Base-by-base conservation (phyloP, 1,140 invertebrate species). In the Panagrolaimus sp. region DNA sequence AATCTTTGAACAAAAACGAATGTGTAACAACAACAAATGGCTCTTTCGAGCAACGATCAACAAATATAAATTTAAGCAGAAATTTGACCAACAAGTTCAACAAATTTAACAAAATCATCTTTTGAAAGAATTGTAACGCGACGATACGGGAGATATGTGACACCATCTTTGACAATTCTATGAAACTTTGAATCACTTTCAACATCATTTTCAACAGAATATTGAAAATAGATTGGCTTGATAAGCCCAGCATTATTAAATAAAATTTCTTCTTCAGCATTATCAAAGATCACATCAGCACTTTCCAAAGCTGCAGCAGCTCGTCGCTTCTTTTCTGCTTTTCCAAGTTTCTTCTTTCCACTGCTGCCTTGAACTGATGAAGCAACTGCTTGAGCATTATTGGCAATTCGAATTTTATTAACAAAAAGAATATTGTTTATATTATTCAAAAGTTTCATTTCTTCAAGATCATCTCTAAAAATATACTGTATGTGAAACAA, bases 161-260 rank as follows among this genome's bases (percentile, higher is more conserved):
- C 67, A 14, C 72, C 77, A 65, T 71, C 58, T 14, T 73, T 73
- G 3, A 28, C 43, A 24, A 67, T 68, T 15, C 21, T 58, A 43
- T 76, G 68, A 58, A 76, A 76, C 43, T 80, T 79, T 14, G 73
- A 76, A 24, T 47, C 44, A 8, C 63, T 73, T 44, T 76, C 75
- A 10, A 76, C 75, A 24, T 76, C 75, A 28, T 58, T 73, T 17
- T 76, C 63, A 38, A 76, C 75, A 7, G 76, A 68, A 28, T 76
- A 76, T 71, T 76, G 75, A 47, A 76, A 76, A 47, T 63, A 68
- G 46, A 65, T 48, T 26, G 70, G 69, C 32, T 45, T 43, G 17
- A 21, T 43, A 24, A 21, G 21, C 1, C 28, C 71, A 44, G 10
- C 38, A 44, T 79, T 77, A 48, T 71, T 24, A 68, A 76, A 76